phyloP scores from a whole-genome alignment of 2,888 invertebrate genomes.

The Meiosimyza platycephala region DNA sequence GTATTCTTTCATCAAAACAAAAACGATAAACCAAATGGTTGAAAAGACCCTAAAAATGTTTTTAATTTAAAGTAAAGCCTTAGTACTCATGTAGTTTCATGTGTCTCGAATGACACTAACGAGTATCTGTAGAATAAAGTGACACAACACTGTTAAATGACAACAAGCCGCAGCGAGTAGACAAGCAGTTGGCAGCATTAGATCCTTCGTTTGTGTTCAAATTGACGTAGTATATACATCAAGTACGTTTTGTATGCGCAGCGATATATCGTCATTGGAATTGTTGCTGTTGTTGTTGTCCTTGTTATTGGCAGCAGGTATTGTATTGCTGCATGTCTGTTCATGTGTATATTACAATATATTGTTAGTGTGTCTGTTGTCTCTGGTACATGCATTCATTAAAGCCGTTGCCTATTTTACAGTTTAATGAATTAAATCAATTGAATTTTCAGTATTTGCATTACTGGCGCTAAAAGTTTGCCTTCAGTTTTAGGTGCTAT shows the following conservation, averaged over 20 bases:
- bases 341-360: neutral
- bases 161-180: constrained; percentile 9
- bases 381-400: too few species aligned
- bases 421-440: constrained; percentile 36
- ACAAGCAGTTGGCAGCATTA: constrained; percentile 4
- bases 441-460: constrained; percentile 24
- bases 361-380: too few species aligned
- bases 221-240: constrained; percentile 9
- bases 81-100: too few species aligned
- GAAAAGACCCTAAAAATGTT: too few species aligned
- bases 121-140: too few species aligned
- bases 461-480: neutral
- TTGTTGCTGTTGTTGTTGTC: constrained; percentile 5
- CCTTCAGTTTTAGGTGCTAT: neutral
- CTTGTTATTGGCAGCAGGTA: neutral
- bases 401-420: constrained; percentile 19
- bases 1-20: too few species aligned
- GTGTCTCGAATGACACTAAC: too few species aligned
- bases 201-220: neutral
- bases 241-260: constrained; percentile 12
- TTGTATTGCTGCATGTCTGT: neutral
- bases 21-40: too few species aligned
- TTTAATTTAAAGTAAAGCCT: too few species aligned
- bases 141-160: neutral
- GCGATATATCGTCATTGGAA: neutral